Evolutionary conservation across 2,888 invertebrate species (phyloP).

Genomic region (Zhengitettix transpicula): DNA sequence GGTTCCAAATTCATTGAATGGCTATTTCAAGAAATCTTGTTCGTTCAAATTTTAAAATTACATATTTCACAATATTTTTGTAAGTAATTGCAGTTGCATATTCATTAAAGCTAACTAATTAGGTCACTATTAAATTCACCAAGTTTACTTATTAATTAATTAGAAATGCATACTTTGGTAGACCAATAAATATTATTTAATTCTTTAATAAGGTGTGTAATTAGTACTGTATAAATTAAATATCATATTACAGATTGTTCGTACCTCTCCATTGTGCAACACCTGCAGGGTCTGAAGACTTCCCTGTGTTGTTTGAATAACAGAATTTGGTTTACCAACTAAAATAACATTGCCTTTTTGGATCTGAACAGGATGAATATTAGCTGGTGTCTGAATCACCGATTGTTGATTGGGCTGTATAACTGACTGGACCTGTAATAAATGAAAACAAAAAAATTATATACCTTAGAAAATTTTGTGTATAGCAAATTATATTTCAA

Average conservation of each 20-base stretch:
- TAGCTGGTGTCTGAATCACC: conserved; percentile 85
- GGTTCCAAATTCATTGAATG: no score
- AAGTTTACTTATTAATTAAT: background rate
- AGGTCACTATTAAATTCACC: background rate
- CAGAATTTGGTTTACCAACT: conserved; percentile 78
- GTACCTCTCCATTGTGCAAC: background rate
- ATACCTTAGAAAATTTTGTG: no score
- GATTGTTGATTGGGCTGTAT: conserved; percentile 93
- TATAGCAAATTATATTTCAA: no score
- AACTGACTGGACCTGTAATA: conserved; percentile 75
- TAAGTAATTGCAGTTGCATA: no score
- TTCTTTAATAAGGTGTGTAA: no score
- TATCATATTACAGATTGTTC: background rate
- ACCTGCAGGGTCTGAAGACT: conserved; percentile 77
- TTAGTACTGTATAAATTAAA: no score
- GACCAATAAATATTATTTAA: no score
- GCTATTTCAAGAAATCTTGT: no score
- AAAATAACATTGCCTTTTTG: conserved; percentile 80
- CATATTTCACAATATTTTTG: no score
- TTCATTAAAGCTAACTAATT: background rate
- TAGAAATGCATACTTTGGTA: no score
- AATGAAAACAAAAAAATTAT: conserved; percentile 12
- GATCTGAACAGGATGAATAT: conserved; percentile 63
- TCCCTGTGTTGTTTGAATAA: conserved; percentile 82
- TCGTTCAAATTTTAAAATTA: no score